Evolutionary conservation across 2,888 invertebrate genomes (phyloP).

Genomic region (Bibio marci): DNA sequence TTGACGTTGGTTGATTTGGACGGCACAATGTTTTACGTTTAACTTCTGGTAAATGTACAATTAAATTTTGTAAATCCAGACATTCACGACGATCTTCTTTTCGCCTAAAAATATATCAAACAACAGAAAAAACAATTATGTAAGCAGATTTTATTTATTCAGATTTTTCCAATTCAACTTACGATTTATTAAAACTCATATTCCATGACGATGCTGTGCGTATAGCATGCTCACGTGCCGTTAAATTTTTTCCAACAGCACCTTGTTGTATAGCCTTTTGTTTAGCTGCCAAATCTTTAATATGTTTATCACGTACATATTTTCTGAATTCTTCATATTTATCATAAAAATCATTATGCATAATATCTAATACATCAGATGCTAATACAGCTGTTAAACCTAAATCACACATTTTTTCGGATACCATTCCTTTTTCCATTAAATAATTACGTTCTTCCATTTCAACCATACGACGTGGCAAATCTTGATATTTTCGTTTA

Average conservation of each 20-base stretch:
- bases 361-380: conserved; percentile 86
- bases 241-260: conserved; percentile 30
- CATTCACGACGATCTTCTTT: conserved; percentile 63
- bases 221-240: conserved; percentile 57
- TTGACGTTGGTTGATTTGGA: conserved; percentile 19
- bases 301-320: conserved; percentile 35
- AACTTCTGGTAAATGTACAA: conserved; percentile 59
- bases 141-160: no score
- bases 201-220: conserved; percentile 84
- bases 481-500: conserved; percentile 86
- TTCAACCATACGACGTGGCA: conserved; percentile 66
- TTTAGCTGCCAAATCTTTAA: conserved; percentile 47
- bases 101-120: conserved; percentile 20
- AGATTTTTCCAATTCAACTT: conserved; percentile 11
- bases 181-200: conserved; percentile 56
- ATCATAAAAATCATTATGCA: conserved; percentile 87
- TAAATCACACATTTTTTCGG: conserved; percentile 83
- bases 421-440: conserved; percentile 63
- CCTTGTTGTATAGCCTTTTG: conserved; percentile 38
- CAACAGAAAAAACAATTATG: no score
- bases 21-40: conserved; percentile 25
- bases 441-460: conserved; percentile 85
- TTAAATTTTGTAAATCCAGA: conserved; percentile 83
- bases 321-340: conserved; percentile 84
- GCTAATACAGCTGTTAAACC: conserved; percentile 80